These are phyloP conservation scores for Amphiprion ocellaris DNA, from an alignment of 2,113 vertebrate species.

Conservation along the genomic window DNA sequence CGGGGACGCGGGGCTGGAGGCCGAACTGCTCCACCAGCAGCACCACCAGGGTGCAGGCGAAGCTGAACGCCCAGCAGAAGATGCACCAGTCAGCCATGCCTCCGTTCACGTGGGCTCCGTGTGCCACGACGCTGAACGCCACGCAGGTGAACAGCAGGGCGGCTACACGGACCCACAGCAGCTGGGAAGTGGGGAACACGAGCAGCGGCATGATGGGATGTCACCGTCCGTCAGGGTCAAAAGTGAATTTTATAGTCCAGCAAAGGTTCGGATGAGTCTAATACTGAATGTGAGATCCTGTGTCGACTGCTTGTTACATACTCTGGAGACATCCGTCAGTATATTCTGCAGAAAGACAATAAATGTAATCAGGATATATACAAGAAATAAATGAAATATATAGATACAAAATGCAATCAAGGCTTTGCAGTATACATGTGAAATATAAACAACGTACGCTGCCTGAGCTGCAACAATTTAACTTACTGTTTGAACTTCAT, in stretches of 20 bases:
- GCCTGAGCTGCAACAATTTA: too few species aligned
- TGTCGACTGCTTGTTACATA: constrained; percentile 6
- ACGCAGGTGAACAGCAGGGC: constrained; percentile 87
- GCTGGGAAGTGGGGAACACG: constrained; percentile 74
- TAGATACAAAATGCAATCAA: too few species aligned
- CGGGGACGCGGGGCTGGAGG: constrained; percentile 81
- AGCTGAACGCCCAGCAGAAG: constrained; percentile 91
- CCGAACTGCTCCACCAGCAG: constrained; percentile 84
- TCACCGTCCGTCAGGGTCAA: background rate
- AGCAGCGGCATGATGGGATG: constrained; percentile 79
- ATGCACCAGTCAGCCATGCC: constrained; percentile 85
- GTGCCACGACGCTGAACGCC: constrained; percentile 80
- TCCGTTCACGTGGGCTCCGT: background rate
- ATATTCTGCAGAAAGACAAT: constrained; percentile 40
- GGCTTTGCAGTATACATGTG: too few species aligned
- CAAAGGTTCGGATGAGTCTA: background rate
- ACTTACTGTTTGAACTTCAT: too few species aligned
- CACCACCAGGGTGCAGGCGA: constrained; percentile 85
- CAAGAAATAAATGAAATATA: too few species aligned
- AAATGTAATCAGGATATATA: background rate
- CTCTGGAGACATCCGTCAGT: constrained; percentile 2
- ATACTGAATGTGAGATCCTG: background rate
- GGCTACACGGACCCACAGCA: constrained; percentile 84
- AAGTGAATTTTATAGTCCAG: background rate
- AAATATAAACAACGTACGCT: too few species aligned